Evolutionary conservation across 1,140 invertebrate species (phyloP), one percentile per base, ranked within the genome.

Genomic region (Neodiprion fabricii): DNA sequence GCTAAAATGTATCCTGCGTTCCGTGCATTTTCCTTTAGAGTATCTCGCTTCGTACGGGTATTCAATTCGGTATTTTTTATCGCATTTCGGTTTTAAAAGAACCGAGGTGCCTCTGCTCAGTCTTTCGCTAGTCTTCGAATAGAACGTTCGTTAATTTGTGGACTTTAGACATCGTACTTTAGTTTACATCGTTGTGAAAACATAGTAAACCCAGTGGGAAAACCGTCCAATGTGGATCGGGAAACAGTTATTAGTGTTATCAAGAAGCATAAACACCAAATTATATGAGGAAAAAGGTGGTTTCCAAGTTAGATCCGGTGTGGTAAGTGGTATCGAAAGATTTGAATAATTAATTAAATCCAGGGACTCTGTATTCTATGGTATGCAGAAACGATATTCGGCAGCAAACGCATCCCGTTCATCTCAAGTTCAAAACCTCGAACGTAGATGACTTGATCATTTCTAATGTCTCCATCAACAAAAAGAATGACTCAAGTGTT

Each of bases 281-380:
- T 73, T 67, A n/a, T 48, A 8, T 11, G 17, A 23, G 23, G 67
- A 65, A 65, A 67, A 73, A 73, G 47, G 10, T 73, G 7, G 28
- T 48, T n/a, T 73, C 72, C 21, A 73, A 73, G 61, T 8, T 67
- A 7, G 14, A 73, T 28, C 9, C 23, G 3, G 72, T 73, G 14
- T 73, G 72, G 72, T 4, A 28, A n/a, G 65, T 23, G 47, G 65
- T 73, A n/a, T 65, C 72, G 8, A 65, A 14, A 65, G 65, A 65
- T 12, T 73, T 73, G 40, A 28, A 73, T 14, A 73, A 67, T 47
- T 0, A 40, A n/a, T n/a, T 28, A 40, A 71, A 23, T 4, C 9
- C 49, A 48, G 10, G 11, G 5, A 71, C 70, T 40, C 47, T 71
- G 49, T 48, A 28, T 68, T 47, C 23, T 48, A n/a, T 67, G 48